Evolutionary conservation across 2,888 invertebrate genomes (phyloP), one percentile per base, ranked within the genome.

Genomic region (Melanostoma scalare): DNA sequence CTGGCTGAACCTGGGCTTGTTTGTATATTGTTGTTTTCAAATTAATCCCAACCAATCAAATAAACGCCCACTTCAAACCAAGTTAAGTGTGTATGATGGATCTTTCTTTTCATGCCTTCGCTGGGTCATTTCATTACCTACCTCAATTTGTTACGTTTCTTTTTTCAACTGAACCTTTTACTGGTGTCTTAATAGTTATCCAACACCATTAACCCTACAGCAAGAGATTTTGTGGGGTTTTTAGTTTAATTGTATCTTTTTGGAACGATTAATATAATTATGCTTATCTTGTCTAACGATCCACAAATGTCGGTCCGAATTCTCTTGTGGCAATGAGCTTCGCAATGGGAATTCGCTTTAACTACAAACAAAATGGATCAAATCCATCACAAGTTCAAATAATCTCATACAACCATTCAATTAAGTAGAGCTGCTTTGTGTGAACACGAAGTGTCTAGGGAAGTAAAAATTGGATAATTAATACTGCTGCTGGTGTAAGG

Each of bases 321-420:
- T 20, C 20, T 20, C 20, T 20, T 20, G 20, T 20, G 67, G 53
- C 67, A 42, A 20, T 44, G 30, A 30, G 36, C 55, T 68, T n/a
- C 46, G 44, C 46, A 36, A 68, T 55, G 36, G 44, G 35, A 68
- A 55, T 44, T 55, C 36, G 4, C 55, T 44, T 68, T 42, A 60
- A 60, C 42, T 44, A 33, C 10, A 35, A 68, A 20, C 55, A 36
- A 46, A 55, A 55, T 68, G 55, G 55, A 68, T 68, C 68, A 68
- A 30, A 44, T 33, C 44, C 44, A 68, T 68, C 42, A 33, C 52
- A 20, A 0, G 65, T 67, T 67, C 20, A 20, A 20, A 20, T 20
- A 20, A 20, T 20, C 20, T 20, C 20, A n/a, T n/a, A n/a, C n/a
- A n/a, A n/a, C n/a, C n/a, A 20, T 20, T 20, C 20, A 20, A 20